Evolutionary conservation across 2,888 invertebrate genomes (phyloP), one percentile per base, ranked within the genome.

Genomic region (Lycophotia porphyrea): DNA sequence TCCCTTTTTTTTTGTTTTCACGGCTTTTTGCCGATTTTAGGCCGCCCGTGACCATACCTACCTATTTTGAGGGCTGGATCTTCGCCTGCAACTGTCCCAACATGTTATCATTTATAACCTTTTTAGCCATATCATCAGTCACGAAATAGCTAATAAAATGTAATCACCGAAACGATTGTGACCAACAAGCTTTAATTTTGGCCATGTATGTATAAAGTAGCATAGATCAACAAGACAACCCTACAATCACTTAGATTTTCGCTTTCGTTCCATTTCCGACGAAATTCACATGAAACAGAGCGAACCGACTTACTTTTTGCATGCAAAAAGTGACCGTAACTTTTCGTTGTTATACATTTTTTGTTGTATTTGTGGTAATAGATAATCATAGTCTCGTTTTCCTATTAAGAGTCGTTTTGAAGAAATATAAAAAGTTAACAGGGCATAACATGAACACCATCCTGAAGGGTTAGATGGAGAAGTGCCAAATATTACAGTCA

Each of bases 201-300:
- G 13, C 1, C 18, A n/a, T 18, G 11, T 21, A 1, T 15, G 4
- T 44, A 24, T 27, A 36, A 78, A 36, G 31, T 27, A 44, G 15
- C 15, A 15, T 15, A 4, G 39, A 44, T 0, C 15, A 15, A 44
- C 42, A 44, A 44, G 52, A 15, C 52, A 71, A 66, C 72, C 79
- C 69, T 81, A 78, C 8, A 34, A n/a, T 76, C 64, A 76, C 47
- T 69, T n/a, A 55, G n/a, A 79, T 65, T 80, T 82, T 84, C 84
- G 67, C 73, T 85, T 85, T 85, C 82, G 74, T 79, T 72, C 70
- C 71, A 72, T 80, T 83, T 77, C 60, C 49, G 21, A 60, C 21
- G 78, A 81, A 79, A 84, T 74, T 71, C 78, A 82, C 76, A 85
- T 70, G 79, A 88, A 87, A 86, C 80, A 79, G 87, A 86, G 80